phyloP scores from a whole-genome alignment of 2,888 invertebrate genomes.

The Philereme vetulata region DNA sequence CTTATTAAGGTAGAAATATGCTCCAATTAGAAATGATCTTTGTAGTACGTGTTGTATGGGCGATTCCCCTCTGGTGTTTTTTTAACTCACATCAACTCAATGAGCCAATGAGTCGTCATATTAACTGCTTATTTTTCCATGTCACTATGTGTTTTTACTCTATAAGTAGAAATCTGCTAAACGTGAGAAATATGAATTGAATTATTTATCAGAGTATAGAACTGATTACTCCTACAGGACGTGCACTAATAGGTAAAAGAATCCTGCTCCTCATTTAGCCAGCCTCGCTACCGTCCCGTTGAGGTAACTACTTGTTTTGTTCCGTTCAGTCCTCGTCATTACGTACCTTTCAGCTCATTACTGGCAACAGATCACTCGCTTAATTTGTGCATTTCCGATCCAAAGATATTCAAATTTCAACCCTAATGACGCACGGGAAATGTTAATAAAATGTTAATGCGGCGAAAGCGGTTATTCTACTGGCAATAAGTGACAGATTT shows the following conservation, averaged over 20 bases:
- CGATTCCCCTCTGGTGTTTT: no score
- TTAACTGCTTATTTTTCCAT: no score
- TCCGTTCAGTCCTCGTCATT: constrained; percentile 70
- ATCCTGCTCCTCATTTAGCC: constrained; percentile 51
- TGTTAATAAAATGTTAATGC: constrained; percentile 83
- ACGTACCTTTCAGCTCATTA: constrained; percentile 80
- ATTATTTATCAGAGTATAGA: background rate
- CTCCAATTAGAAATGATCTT: no score
- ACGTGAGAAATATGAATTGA: no score
- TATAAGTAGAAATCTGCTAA: no score
- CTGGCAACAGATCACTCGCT: constrained; percentile 80
- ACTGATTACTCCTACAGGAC: constrained; percentile 7
- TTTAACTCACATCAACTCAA: no score
- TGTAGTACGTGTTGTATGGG: no score
- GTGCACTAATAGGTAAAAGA: constrained; percentile 29
- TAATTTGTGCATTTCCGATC: constrained; percentile 84
- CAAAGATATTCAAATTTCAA: constrained; percentile 82
- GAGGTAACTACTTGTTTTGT: constrained; percentile 81
- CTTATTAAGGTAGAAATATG: no score
- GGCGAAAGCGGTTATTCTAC: constrained; percentile 71
- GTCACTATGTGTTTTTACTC: no score
- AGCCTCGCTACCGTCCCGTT: constrained; percentile 64
- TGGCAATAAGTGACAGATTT: constrained; percentile 82
- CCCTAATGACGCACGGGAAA: constrained; percentile 81
- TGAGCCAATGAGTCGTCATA: no score